Evolutionary conservation across 2,888 invertebrate species (phyloP), one percentile per base, ranked within the genome.

Genomic region (Phrixothrix hirtus): DNA sequence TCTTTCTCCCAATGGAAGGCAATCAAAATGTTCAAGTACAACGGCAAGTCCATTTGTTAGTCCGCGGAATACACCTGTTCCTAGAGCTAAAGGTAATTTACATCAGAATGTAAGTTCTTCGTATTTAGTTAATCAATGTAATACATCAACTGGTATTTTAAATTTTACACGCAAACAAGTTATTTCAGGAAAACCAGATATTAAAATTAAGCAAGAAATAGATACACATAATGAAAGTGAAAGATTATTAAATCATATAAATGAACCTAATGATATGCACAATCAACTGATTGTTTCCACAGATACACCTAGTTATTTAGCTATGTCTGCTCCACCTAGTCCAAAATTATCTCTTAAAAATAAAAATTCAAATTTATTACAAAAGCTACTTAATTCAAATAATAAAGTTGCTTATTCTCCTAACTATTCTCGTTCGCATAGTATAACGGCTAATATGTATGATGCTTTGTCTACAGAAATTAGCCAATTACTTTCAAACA

Each of bases 1-100:
- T 31, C 83, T 83, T 64, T 86, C 86, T 1, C 86, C 86, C 1
- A 65, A 48, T 43, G 78, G 77, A 7, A 73, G 76, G 12, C 78
- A 79, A 14, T 82, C 82, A 1, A 82, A 81, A 61, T 79, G 81
- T 15, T 84, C 83, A 58, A 87, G 87, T 61, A 84, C 86, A 0
- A 85, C 83, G 41, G 87, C 84, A 14, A 88, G 87, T 71, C 89
- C 89, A 1, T 92, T 92, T 72, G 89, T 92, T 9, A 91, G 91
- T 61, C 92, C 92, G 0, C 78, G 88, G 34, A 83, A 86, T 63
- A 87, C 90, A 0, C 88, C 89, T 2, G 83, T 88, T 39, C 84
- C 84, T 2, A 80, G 88, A 14, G 83, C 84, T 1, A 80, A 85
- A 14, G 81, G 79, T 58, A 80, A 80, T 46, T 79, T 82, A 35